Percentiles rank a stretch among this genome's conserved stretches.
Conservation (phyloP, 2,797 vertebrate genomes). For the Neosilurus hyrtlii region DNA sequence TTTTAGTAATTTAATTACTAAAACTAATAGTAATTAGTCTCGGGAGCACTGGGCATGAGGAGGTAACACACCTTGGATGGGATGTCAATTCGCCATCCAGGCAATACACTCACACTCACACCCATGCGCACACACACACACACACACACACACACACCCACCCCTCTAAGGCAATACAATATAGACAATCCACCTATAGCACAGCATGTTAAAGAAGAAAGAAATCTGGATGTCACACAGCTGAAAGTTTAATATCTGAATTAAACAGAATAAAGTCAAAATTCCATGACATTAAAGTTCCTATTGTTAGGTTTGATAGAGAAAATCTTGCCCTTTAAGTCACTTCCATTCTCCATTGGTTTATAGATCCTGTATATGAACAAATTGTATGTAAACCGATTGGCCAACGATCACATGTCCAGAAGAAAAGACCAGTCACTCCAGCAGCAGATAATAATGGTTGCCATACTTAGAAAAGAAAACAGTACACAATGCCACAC, state of each 20-base stretch:
- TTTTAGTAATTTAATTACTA: background rate
- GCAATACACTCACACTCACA: background rate
- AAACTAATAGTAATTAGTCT: no score
- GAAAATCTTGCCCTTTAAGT: background rate
- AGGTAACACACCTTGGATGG: background rate
- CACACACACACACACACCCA: background rate
- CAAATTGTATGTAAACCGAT: background rate
- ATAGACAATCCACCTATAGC: background rate
- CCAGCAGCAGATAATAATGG: constrained; percentile 7
- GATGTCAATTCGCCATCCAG: background rate
- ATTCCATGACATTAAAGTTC: background rate
- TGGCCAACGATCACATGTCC: background rate
- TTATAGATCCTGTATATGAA: background rate
- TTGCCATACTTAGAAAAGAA: constrained; percentile 5
- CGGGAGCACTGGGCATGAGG: background rate
- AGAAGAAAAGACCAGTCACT: background rate
- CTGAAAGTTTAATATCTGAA: background rate
- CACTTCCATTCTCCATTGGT: background rate
- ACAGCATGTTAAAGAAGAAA: background rate
- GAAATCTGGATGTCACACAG: background rate
- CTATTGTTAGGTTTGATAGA: no score
- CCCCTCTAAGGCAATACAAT: background rate
- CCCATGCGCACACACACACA: no score
- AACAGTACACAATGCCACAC: constrained; percentile 4
- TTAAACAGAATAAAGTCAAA: background rate